These are phyloP conservation scores for Gerris lacustris DNA, from an alignment of 2,888 invertebrate genomes.

Conservation along the genomic window DNA sequence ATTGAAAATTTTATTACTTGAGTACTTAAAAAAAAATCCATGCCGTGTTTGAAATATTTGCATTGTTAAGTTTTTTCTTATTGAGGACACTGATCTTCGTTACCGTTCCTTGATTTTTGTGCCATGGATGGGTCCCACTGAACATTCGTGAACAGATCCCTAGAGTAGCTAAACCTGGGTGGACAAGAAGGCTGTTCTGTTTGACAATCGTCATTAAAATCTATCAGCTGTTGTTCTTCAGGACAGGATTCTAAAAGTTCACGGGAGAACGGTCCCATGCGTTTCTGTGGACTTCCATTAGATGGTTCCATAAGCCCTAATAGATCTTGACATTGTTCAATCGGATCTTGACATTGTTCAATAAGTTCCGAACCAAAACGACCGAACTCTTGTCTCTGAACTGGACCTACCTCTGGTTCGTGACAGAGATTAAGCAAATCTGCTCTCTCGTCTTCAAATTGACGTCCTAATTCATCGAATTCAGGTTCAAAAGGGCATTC, in stretches of 20 bases:
- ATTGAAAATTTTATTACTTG: too few species aligned
- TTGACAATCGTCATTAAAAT: not conserved
- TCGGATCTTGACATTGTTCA: not conserved
- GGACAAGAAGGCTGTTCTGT: not conserved
- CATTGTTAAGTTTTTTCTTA: too few species aligned
- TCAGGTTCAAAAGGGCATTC: too few species aligned
- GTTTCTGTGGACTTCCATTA: not conserved
- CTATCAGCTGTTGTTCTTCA: not conserved
- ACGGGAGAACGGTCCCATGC: not conserved
- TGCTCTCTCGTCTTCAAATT: not conserved
- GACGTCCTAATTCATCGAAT: not conserved
- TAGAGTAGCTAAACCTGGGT: not conserved
- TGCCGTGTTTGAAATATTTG: too few species aligned
- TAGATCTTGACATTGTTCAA: not conserved
- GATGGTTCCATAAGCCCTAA: not conserved
- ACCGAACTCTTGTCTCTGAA: not conserved
- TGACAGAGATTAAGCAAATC: not conserved
- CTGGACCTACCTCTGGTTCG: not conserved
- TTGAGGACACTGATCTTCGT: not conserved
- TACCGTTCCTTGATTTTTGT: not conserved
- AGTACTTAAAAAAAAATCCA: too few species aligned
- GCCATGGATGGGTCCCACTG: not conserved
- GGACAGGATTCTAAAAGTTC: not conserved
- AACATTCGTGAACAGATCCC: not conserved
- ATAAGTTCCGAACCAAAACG: not conserved